Conservation (phyloP, 2,113 vertebrate genomes). For the Phainopepla nitens region DNA sequence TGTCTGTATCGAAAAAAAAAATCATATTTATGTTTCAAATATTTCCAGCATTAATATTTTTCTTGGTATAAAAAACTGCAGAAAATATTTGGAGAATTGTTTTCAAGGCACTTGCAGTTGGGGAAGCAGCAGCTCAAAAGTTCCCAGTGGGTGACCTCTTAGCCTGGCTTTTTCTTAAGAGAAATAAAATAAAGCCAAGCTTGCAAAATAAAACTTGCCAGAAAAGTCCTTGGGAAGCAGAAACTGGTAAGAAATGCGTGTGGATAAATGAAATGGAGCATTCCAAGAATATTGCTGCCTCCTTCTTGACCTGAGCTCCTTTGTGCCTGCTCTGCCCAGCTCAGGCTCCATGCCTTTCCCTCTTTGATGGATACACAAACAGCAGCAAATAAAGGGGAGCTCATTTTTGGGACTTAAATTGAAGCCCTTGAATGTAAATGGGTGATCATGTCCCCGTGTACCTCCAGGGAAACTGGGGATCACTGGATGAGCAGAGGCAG, state of each 20-base stretch:
- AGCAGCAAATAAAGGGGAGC: background rate
- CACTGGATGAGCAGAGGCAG: background rate
- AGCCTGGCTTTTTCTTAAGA: background rate
- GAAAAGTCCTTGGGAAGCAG: background rate
- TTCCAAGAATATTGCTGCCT: background rate
- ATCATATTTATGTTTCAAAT: background rate
- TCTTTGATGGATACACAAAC: background rate
- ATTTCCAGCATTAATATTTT: background rate
- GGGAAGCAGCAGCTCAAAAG: background rate
- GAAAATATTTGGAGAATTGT: background rate
- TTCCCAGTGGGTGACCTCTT: conserved; percentile 15
- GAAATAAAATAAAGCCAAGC: conserved; percentile 5
- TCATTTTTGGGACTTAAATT: background rate
- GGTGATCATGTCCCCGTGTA: rapidly evolving
- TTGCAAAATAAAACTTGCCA: background rate
- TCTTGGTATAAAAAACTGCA: background rate
- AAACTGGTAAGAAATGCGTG: background rate
- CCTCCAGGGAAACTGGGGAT: background rate
- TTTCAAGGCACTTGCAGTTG: background rate
- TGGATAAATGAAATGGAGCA: background rate
- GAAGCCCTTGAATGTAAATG: background rate
- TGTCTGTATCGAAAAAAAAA: background rate
- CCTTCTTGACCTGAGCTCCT: background rate
- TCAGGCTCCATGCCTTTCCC: rapidly evolving
- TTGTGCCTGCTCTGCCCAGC: background rate